phyloP scores from a whole-genome alignment of 1,140 invertebrate species.

The Centruroides sculpturatus region DNA sequence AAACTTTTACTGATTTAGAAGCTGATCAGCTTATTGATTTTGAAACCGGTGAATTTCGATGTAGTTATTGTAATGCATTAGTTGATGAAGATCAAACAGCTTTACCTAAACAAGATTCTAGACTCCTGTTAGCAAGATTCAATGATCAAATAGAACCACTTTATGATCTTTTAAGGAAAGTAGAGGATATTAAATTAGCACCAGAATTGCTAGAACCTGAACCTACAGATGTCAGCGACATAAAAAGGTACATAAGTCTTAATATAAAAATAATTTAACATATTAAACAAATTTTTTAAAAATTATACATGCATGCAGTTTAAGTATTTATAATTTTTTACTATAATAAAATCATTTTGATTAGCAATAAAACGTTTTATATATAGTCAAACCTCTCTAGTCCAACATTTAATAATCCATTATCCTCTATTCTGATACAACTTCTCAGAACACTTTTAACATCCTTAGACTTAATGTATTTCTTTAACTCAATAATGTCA shows the following conservation, averaged over 20 bases:
- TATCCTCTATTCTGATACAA: no score
- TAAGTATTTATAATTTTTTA: no score
- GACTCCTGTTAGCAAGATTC: slow-evolving; percentile 72
- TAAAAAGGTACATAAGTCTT: slow-evolving; percentile 6
- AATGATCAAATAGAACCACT: slow-evolving; percentile 87
- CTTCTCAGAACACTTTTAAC: no score
- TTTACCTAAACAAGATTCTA: slow-evolving; percentile 77
- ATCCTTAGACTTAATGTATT: no score
- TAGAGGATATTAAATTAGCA: slow-evolving; percentile 87
- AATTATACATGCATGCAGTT: no score
- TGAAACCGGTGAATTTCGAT: slow-evolving; percentile 64
- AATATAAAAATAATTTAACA: no score
- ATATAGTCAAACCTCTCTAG: no score
- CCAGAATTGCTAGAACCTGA: slow-evolving; percentile 88
- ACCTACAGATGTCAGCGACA: slow-evolving; percentile 44
- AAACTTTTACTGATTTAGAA: slow-evolving; percentile 64
- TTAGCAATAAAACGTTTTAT: no score
- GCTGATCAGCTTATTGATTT: slow-evolving; percentile 84
- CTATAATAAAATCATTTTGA: no score
- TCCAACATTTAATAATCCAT: no score
- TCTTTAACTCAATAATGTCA: no score
- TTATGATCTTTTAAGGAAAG: slow-evolving; percentile 70
- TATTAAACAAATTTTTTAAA: no score
- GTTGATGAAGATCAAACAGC: slow-evolving; percentile 90
- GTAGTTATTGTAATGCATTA: slow-evolving; percentile 70